These are phyloP conservation scores for Aradus depressus DNA, from an alignment of 2,888 invertebrate genomes.

Conservation along the genomic window DNA sequence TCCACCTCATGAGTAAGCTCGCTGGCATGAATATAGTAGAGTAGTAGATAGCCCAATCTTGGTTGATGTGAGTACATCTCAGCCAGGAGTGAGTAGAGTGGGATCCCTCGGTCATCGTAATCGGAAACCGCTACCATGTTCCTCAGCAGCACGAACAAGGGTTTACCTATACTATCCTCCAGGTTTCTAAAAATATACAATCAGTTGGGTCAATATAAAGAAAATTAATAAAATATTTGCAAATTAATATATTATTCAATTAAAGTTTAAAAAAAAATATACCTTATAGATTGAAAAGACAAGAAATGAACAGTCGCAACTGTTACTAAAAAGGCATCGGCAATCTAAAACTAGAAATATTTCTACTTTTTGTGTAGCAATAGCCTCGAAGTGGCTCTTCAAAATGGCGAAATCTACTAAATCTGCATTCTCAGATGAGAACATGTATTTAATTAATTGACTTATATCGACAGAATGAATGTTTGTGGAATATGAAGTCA, in stretches of 20 bases:
- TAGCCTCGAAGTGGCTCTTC: too few relatives aligned
- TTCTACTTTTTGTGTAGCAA: too few relatives aligned
- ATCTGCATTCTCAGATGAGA: too few relatives aligned
- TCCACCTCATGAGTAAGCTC: slow-evolving; percentile 23
- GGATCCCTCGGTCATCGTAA: slow-evolving; percentile 64
- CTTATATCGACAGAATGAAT: too few relatives aligned
- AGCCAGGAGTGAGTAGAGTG: slow-evolving; percentile 64
- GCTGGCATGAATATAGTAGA: slow-evolving; percentile 54
- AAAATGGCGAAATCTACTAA: too few relatives aligned
- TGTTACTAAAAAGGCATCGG: too few relatives aligned
- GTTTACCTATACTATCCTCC: slow-evolving; percentile 66
- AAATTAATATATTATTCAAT: background rate
- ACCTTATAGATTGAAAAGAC: too few relatives aligned
- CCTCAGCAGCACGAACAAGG: slow-evolving; percentile 78
- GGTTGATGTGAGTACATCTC: slow-evolving; percentile 63
- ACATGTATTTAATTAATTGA: too few relatives aligned
- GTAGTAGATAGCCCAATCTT: slow-evolving; percentile 69
- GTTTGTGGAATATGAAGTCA: too few relatives aligned
- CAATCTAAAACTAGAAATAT: too few relatives aligned
- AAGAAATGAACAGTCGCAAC: slow-evolving; percentile 1
- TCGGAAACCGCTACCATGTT: slow-evolving; percentile 62
- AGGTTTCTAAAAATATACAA: slow-evolving; percentile 38
- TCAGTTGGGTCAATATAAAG: slow-evolving; percentile 2
- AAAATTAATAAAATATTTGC: background rate
- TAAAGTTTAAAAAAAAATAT: slow-evolving; percentile 2